Base-by-base conservation (phyloP, 53 echinoderm and acorn worm species). In the Apostichopus leukothele region DNA sequence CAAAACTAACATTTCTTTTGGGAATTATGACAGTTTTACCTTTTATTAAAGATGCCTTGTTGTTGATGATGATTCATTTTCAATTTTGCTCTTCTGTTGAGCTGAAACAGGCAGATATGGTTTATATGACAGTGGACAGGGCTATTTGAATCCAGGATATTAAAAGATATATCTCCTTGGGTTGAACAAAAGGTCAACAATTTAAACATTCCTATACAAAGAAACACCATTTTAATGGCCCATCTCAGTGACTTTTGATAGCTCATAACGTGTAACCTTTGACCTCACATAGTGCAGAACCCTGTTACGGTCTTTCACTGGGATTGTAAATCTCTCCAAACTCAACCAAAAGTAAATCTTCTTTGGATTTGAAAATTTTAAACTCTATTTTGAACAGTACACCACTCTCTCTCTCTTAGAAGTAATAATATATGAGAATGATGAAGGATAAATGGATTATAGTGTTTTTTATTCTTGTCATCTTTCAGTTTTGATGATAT, bases 251-350 rank as follows among this genome's bases (percentile, higher is more conserved):
- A 11, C 20, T 52, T 79, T 52, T 79, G 79, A 79, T 79, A 13
- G 79, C 79, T 51, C 53, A 53, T 79, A 79, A 79, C 52, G 20
- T 53, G 21, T 21, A 52, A 79, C 79, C 53, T 79, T 79, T 16
- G 52, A 79, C 79, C 55, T 54, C 53, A 79, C 54, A 8, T 26
- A 53, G 53, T 71, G 39, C 39, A 0, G 18, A n/a, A n/a, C 71
- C 71, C 18, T 18, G 14, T 18, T 0, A 19, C 0, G 0, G 18
- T 71, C 71, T 18, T n/a, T 71, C 71, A 71, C 71, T 19, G 71
- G 71, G 71, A 19, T 71, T 71, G 71, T 71, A 71, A 71, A 71
- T 71, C 71, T 71, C 71, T 71, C 71, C 39, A 71, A 71, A 71
- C 71, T 71, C 21, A 1, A 71, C 20, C 20, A 4, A 71, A 18